Conservation (phyloP, 2,797 vertebrate genomes). For the Karalla daura region DNA sequence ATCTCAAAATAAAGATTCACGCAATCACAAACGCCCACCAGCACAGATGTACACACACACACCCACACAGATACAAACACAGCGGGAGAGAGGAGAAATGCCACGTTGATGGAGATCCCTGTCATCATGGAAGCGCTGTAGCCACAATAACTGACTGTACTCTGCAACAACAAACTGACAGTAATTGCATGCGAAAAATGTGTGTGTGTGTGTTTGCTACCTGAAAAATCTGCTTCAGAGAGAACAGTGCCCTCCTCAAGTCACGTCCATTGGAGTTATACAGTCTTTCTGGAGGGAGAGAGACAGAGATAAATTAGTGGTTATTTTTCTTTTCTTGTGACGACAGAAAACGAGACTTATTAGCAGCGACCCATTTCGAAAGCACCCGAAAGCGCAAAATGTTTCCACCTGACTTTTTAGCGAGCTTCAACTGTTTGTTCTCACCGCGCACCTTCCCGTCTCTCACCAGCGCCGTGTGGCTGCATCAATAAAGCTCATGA, state of each 20-base stretch:
- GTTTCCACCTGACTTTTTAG: constrained; percentile 5
- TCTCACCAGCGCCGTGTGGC: constrained; percentile 9
- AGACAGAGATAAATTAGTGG: constrained; percentile 28
- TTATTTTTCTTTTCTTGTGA: constrained; percentile 1
- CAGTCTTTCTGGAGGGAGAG: constrained; percentile 88
- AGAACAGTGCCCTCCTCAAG: constrained; percentile 94
- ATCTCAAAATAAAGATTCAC: constrained; percentile 60
- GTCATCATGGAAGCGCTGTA: constrained; percentile 61
- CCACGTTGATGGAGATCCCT: constrained; percentile 60
- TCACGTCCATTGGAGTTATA: constrained; percentile 95
- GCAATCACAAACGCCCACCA: constrained; percentile 36
- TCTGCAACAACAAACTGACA: constrained; percentile 57
- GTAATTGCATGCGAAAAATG: constrained; percentile 48
- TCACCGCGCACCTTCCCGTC: constrained; percentile 25
- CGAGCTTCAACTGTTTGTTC: neutral
- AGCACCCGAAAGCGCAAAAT: neutral
- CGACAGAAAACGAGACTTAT: neutral
- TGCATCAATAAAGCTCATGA: constrained; percentile 52
- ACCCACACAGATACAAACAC: constrained; percentile 15
- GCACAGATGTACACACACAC: constrained; percentile 16
- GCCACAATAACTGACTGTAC: constrained; percentile 59
- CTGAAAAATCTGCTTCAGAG: constrained; percentile 98
- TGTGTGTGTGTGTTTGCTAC: constrained; percentile 73
- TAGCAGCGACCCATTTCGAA: neutral
- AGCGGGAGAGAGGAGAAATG: constrained; percentile 48